A percentile compares a stretch with the other conserved stretches of the same genome.
Evolutionary conservation across 2,888 invertebrate genomes (phyloP).

Genomic region (Spilarctia lutea): DNA sequence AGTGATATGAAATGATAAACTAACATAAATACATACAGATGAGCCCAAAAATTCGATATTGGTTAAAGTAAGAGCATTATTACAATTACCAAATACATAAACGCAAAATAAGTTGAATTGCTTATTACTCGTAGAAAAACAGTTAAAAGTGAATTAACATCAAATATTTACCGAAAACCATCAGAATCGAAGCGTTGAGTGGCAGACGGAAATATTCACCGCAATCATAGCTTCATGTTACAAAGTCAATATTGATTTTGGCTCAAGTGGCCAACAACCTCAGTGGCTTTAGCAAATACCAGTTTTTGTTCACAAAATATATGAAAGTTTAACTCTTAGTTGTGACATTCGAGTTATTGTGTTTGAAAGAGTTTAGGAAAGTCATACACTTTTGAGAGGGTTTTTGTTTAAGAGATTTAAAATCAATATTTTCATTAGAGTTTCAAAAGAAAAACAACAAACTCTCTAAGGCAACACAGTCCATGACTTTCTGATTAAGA

Average conservation of each 20-base stretch:
- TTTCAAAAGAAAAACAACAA: background rate
- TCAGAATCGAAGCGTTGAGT: conserved; percentile 13
- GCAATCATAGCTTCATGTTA: conserved; percentile 44
- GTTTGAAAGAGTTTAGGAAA: background rate
- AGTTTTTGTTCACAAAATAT: conserved; percentile 10
- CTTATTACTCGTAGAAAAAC: conserved; percentile 2
- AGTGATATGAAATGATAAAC: no score
- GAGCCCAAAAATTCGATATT: background rate
- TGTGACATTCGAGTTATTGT: conserved; percentile 1
- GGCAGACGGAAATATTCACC: conserved; percentile 37
- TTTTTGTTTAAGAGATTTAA: background rate
- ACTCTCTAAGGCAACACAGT: background rate
- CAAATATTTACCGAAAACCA: conserved; percentile 11
- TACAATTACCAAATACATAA: background rate
- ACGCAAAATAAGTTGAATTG: background rate
- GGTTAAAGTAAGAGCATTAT: no score
- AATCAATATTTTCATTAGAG: background rate
- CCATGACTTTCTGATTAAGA: background rate
- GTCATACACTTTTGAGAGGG: background rate
- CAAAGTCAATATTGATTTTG: conserved; percentile 48
- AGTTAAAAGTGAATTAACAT: background rate
- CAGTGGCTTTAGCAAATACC: conserved; percentile 31
- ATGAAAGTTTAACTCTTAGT: conserved; percentile 5
- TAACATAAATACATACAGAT: background rate
- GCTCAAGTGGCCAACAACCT: conserved; percentile 46